A percentile compares a stretch with the other conserved stretches of the same genome.
These are phyloP conservation scores for Gadus macrocephalus DNA, from an alignment of 2,113 vertebrate species.

Conservation along the genomic window DNA sequence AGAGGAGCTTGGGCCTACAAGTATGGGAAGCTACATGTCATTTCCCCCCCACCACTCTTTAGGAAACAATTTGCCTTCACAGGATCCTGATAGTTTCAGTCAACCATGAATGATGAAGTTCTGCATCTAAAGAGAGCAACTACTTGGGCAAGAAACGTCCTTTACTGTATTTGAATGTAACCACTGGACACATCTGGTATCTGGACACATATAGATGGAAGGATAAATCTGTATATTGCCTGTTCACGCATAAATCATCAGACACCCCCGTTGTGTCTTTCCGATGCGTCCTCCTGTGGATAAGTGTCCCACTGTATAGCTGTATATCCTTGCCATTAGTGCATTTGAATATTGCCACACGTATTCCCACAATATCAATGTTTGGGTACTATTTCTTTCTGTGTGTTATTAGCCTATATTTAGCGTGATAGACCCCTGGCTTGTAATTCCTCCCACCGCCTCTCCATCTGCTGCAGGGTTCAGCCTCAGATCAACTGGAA, in stretches of 20 bases:
- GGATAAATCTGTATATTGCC: no score
- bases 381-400: neutral
- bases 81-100: constrained; percentile 17
- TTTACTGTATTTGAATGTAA: no score
- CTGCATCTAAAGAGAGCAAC: no score
- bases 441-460: neutral
- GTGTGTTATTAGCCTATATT: neutral
- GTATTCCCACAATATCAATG: neutral
- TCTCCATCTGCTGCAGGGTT: constrained; percentile 60
- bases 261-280: no score
- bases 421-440: neutral
- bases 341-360: neutral
- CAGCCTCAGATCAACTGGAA: constrained; percentile 80
- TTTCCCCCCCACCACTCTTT: neutral
- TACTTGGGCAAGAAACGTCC: no score
- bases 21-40: constrained; percentile 58
- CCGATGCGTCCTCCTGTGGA: no score
- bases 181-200: no score
- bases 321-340: no score
- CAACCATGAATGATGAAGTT: neutral
- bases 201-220: no score
- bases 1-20: constrained; percentile 86
- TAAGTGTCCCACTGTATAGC: no score
- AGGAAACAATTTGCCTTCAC: constrained; percentile 6
- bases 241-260: no score